Evolutionary conservation across 1,140 invertebrate species (phyloP).

Genomic region (Drosophila serrata): DNA sequence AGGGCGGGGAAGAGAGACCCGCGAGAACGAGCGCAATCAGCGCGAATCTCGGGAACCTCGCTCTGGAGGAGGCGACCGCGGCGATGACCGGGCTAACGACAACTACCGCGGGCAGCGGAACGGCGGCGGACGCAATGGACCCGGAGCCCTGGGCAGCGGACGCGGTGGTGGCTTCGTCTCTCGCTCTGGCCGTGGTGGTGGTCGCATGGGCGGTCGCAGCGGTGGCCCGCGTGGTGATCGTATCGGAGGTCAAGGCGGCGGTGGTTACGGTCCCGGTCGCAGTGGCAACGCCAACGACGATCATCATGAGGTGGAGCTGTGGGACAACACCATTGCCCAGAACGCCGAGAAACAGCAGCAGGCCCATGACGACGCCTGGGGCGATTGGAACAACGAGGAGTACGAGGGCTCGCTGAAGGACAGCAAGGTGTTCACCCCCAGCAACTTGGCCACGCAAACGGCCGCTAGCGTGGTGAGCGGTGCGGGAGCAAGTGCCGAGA

Average conservation of each 20-base stretch:
- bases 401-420: slow-evolving; percentile 96
- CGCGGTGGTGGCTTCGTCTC: slow-evolving; percentile 85
- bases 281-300: slow-evolving; percentile 80
- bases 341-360: slow-evolving; percentile 82
- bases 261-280: slow-evolving; percentile 86
- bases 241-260: slow-evolving; percentile 86
- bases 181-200: slow-evolving; percentile 86
- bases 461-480: slow-evolving; percentile 71
- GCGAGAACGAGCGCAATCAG: slow-evolving; percentile 84
- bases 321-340: slow-evolving; percentile 85
- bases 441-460: slow-evolving; percentile 85
- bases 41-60: slow-evolving; percentile 84
- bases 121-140: slow-evolving; percentile 65
- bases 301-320: slow-evolving; percentile 86
- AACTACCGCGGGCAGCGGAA: slow-evolving; percentile 85
- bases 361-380: slow-evolving; percentile 81
- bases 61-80: slow-evolving; percentile 87
- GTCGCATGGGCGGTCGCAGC: slow-evolving; percentile 85
- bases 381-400: slow-evolving; percentile 97
- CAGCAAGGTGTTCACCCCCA: slow-evolving; percentile 97
- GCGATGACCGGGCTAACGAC: slow-evolving; percentile 81
- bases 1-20: slow-evolving; percentile 84
- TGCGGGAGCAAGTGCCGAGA: slow-evolving; percentile 13
- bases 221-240: slow-evolving; percentile 86
- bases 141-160: slow-evolving; percentile 74